These are phyloP conservation scores for Chiloscyllium punctatum DNA, from an alignment of 2,797 vertebrate species.

Conservation along the genomic window DNA sequence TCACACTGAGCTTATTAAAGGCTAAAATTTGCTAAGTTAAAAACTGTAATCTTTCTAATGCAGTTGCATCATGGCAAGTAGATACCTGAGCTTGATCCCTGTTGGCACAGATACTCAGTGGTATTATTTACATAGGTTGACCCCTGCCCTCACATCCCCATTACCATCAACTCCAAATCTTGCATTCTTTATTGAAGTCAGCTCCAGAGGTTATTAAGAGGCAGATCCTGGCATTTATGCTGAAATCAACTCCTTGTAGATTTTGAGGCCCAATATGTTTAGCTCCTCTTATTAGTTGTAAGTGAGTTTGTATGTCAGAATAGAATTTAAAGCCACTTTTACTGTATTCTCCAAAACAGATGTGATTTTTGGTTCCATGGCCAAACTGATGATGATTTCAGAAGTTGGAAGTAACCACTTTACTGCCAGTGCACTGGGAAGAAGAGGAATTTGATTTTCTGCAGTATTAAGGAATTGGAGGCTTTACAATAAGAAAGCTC, in stretches of 20 bases:
- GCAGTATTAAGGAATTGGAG: background rate
- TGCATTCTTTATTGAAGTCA: background rate
- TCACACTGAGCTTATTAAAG: background rate
- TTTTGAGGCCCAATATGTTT: background rate
- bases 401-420: background rate
- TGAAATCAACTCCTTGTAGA: background rate
- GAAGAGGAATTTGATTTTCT: background rate
- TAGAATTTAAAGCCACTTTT: background rate
- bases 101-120: background rate
- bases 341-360: background rate
- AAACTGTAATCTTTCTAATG: background rate
- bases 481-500: background rate
- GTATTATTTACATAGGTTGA: background rate
- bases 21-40: background rate
- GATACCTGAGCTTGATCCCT: background rate
- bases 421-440: background rate
- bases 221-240: background rate
- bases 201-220: background rate
- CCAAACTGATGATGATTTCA: background rate
- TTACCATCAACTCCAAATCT: no score
- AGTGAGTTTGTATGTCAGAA: background rate
- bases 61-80: background rate
- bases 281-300: background rate
- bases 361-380: background rate
- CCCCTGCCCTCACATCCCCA: background rate